Percentiles rank a stretch among this genome's conserved stretches.
phyloP scores from a whole-genome alignment of 2,888 invertebrate species.

The Baccha elongata region DNA sequence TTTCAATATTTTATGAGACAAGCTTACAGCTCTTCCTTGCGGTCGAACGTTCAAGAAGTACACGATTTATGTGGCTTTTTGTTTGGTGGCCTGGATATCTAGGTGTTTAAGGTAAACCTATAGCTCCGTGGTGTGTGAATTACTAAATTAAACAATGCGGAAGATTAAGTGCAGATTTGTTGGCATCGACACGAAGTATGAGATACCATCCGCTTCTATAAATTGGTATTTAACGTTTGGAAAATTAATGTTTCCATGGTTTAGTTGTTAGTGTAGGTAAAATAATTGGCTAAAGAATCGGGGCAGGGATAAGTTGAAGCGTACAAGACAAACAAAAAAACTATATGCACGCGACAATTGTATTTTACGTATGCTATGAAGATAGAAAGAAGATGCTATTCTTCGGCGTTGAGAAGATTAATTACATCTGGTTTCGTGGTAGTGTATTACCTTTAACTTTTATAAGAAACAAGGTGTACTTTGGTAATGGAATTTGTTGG shows the following conservation, averaged over 20 bases:
- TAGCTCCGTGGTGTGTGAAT: conserved; percentile 56
- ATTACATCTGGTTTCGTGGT: conserved; percentile 46
- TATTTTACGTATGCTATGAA: conserved; percentile 45
- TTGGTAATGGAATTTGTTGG: conserved; percentile 44
- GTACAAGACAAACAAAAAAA: conserved; percentile 24
- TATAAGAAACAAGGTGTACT: conserved; percentile 42
- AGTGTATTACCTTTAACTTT: conserved; percentile 1
- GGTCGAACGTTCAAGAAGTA: no score
- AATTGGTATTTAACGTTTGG: conserved; percentile 68
- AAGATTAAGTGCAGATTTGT: conserved; percentile 72
- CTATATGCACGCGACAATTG: conserved; percentile 33
- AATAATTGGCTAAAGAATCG: conserved; percentile 26
- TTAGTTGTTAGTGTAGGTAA: conserved; percentile 7
- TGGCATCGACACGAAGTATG: conserved; percentile 61
- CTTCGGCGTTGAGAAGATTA: conserved; percentile 53
- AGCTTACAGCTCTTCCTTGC: conserved; percentile 68
- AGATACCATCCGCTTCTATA: conserved; percentile 64
- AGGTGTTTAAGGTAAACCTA: no score
- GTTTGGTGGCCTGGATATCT: no score
- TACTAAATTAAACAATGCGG: conserved; percentile 73
- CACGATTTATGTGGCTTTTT: no score
- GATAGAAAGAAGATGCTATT: conserved; percentile 54
- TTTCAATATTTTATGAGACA: conserved; percentile 73
- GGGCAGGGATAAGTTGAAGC: neutral
- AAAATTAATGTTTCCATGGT: conserved; percentile 64